These are phyloP conservation scores for Acanthurus lineatus DNA, from an alignment of 2,797 vertebrate species.

Conservation along the genomic window DNA sequence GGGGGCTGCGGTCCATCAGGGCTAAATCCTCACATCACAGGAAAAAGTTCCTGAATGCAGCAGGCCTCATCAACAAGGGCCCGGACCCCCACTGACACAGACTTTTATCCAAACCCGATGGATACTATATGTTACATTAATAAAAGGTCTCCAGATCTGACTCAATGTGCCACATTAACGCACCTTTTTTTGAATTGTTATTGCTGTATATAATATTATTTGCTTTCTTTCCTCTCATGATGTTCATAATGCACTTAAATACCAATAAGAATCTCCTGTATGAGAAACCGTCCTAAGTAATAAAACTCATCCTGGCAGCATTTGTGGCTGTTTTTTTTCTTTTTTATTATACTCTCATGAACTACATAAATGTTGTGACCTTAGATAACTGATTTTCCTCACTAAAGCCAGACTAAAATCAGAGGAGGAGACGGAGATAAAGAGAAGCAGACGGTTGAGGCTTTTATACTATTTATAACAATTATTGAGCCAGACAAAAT, in stretches of 20 bases:
- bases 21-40: neutral
- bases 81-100: neutral
- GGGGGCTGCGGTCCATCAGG: neutral
- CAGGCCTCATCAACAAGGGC: neutral
- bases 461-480: neutral
- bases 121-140: neutral
- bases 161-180: neutral
- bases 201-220: no score
- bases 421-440: constrained; percentile 13
- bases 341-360: neutral
- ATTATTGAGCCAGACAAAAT: constrained; percentile 17
- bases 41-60: neutral
- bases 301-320: neutral
- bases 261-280: neutral
- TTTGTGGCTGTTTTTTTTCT: neutral
- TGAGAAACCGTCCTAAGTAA: neutral
- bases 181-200: neutral
- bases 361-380: constrained; percentile 18
- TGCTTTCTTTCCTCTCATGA: no score
- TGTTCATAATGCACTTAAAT: neutral
- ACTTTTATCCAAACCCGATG: neutral
- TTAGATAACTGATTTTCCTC: neutral
- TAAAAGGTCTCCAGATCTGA: neutral
- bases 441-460: neutral
- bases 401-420: constrained; percentile 25